Percentiles rank a stretch among this genome's conserved stretches.
Conservation (phyloP, 2,888 invertebrate species). For the Ophion costatus region DNA sequence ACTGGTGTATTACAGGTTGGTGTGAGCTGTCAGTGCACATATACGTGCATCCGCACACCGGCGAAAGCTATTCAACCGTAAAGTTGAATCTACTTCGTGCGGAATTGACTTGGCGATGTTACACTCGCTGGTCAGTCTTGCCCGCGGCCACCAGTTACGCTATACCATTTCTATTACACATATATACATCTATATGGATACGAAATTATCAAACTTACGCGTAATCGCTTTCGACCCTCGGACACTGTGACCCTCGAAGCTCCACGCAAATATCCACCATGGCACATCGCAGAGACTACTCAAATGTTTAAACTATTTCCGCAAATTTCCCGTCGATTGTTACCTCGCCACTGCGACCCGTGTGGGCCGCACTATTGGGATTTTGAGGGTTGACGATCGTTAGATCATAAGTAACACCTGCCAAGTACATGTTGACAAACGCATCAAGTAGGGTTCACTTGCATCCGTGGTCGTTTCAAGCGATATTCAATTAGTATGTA, state of each 20-base stretch:
- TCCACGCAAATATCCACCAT: slow-evolving; percentile 13
- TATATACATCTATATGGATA: slow-evolving; percentile 26
- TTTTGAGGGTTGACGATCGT: background rate
- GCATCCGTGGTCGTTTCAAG: too few species aligned
- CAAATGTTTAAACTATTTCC: slow-evolving; percentile 44
- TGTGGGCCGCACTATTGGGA: background rate
- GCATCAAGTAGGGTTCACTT: too few species aligned
- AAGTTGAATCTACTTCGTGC: slow-evolving; percentile 65
- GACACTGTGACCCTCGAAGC: slow-evolving; percentile 16
- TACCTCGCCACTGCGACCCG: background rate
- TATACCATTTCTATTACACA: slow-evolving; percentile 12
- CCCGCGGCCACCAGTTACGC: slow-evolving; percentile 35
- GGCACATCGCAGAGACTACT: slow-evolving; percentile 25
- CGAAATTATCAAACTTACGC: slow-evolving; percentile 62
- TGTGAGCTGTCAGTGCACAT: slow-evolving; percentile 21
- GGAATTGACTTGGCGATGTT: slow-evolving; percentile 64
- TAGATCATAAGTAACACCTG: background rate
- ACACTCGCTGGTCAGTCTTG: slow-evolving; percentile 61
- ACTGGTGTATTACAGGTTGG: slow-evolving; percentile 25
- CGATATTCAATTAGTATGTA: too few species aligned
- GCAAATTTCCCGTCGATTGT: slow-evolving; percentile 6
- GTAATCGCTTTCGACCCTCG: slow-evolving; percentile 60
- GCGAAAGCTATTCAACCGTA: slow-evolving; percentile 60
- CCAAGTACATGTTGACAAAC: background rate
- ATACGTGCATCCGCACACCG: slow-evolving; percentile 24